These are phyloP conservation scores for Stenurella melanura DNA, from an alignment of 2,888 invertebrate genomes.

Conservation along the genomic window DNA sequence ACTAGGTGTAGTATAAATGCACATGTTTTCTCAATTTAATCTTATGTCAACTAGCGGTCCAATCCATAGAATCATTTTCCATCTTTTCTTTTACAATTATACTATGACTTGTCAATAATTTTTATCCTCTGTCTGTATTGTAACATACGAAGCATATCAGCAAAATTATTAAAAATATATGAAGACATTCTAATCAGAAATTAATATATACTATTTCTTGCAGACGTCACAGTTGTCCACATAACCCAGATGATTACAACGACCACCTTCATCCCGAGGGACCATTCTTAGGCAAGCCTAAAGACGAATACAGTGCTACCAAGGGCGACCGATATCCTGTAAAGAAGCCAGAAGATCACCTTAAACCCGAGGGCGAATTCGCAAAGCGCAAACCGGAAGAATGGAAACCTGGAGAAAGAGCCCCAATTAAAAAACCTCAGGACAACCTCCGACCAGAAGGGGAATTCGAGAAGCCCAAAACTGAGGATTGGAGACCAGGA, in stretches of 20 bases:
- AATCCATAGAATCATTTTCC: no score
- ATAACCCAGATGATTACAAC: slow-evolving; percentile 78
- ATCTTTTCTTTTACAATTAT: no score
- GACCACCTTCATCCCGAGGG: slow-evolving; percentile 85
- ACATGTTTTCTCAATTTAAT: no score
- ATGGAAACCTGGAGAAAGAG: slow-evolving; percentile 72
- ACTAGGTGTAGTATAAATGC: no score
- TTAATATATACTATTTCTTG: slow-evolving; percentile 60
- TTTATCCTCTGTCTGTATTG: no score
- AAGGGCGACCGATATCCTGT: slow-evolving; percentile 72
- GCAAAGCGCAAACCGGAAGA: slow-evolving; percentile 74
- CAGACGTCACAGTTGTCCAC: slow-evolving; percentile 90
- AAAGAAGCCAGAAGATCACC: slow-evolving; percentile 76
- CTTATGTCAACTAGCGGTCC: no score
- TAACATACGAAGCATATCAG: neutral
- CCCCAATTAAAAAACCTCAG: slow-evolving; percentile 74
- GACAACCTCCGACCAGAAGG: slow-evolving; percentile 75
- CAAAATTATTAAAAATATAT: neutral
- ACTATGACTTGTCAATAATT: no score
- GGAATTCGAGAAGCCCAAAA: slow-evolving; percentile 74
- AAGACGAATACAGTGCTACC: slow-evolving; percentile 70
- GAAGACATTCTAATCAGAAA: neutral
- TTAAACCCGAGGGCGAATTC: slow-evolving; percentile 82
- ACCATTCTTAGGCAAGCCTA: slow-evolving; percentile 75
- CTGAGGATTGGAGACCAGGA: slow-evolving; percentile 74